Evolutionary conservation across 2,797 vertebrate genomes (phyloP).

Genomic region (Synanceia verrucosa): DNA sequence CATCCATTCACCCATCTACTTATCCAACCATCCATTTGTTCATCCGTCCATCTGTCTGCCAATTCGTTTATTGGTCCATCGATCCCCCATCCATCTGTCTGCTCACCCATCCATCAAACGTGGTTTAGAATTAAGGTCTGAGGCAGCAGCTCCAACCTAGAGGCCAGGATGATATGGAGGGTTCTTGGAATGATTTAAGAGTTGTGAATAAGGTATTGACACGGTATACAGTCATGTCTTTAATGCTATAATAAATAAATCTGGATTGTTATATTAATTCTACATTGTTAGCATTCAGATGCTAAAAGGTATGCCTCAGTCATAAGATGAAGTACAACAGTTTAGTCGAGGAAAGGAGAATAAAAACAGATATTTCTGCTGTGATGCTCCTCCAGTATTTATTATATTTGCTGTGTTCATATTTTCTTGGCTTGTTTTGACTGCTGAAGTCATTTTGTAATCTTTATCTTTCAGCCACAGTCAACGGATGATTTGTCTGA

Average conservation of each 20-base stretch:
- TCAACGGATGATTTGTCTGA: background rate
- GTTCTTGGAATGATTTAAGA: constrained; percentile 15
- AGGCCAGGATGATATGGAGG: constrained; percentile 10
- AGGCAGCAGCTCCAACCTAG: constrained; percentile 30
- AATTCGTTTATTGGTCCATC: constrained; percentile 72
- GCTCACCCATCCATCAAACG: constrained; percentile 71
- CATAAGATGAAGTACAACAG: background rate
- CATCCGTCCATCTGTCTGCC: constrained; percentile 75
- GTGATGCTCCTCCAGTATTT: background rate
- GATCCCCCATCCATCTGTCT: constrained; percentile 72
- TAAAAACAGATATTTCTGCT: background rate
- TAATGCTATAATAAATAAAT: background rate
- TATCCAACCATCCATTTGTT: constrained; percentile 75
- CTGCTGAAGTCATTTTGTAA: background rate
- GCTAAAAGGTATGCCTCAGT: background rate
- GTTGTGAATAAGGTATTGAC: constrained; percentile 15
- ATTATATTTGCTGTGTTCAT: background rate
- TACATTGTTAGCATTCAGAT: background rate
- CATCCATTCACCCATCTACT: constrained; percentile 71
- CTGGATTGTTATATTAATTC: background rate
- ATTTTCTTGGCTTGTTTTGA: background rate
- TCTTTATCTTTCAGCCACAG: constrained; percentile 2
- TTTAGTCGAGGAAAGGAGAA: background rate
- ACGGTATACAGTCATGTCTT: background rate
- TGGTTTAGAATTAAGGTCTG: constrained; percentile 57